These are phyloP conservation scores for Drosophila eugracilis DNA, from an alignment of 1,140 invertebrate genomes.

Conservation along the genomic window DNA sequence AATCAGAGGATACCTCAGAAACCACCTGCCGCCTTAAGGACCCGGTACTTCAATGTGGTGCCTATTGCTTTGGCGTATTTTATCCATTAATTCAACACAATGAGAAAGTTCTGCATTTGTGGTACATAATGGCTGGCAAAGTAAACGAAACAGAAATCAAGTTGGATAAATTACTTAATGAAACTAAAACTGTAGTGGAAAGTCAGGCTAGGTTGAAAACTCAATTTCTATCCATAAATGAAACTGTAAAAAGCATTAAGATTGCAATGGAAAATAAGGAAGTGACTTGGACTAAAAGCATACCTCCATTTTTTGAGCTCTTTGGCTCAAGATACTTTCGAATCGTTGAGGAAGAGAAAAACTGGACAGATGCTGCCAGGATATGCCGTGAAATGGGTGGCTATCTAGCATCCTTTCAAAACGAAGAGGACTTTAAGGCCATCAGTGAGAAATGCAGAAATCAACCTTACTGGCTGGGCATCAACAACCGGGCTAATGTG, in stretches of 20 bases:
- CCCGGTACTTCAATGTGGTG: background rate
- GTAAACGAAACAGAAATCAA: background rate
- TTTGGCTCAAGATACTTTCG: background rate
- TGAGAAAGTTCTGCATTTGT: background rate
- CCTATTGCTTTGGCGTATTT: background rate
- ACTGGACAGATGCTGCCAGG: background rate
- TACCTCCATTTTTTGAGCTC: background rate
- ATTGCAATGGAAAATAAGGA: background rate
- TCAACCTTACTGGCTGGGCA: background rate
- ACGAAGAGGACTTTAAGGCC: background rate
- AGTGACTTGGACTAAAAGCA: background rate
- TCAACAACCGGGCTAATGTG: background rate
- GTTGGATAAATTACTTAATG: background rate
- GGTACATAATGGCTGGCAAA: background rate
- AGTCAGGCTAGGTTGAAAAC: background rate
- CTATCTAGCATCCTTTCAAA: background rate
- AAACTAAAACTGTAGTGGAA: background rate
- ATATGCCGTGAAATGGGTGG: background rate
- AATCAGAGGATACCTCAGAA: background rate
- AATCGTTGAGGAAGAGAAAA: background rate
- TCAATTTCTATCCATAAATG: background rate
- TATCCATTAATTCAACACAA: background rate
- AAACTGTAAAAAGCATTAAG: background rate
- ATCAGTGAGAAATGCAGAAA: background rate
- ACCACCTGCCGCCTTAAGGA: background rate